Conservation (phyloP, 2,888 invertebrate species). For the Mythimna lalbum region DNA sequence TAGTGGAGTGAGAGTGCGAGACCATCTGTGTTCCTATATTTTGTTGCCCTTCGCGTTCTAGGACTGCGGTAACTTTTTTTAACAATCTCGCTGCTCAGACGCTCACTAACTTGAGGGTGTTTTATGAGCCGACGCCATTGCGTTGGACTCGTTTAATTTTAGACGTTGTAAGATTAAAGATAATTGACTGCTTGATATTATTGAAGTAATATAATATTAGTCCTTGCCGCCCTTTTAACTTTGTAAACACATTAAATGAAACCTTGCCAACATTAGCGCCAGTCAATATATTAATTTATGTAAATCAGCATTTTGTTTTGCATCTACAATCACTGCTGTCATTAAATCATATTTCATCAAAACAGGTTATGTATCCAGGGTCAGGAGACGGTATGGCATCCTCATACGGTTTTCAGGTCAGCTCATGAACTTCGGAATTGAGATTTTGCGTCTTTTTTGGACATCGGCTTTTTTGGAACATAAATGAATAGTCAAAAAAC, state of each 20-base stretch:
- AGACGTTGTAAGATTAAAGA: background rate
- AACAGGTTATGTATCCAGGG: slow-evolving; percentile 58
- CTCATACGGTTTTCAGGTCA: slow-evolving; percentile 48
- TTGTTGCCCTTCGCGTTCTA: too few species aligned
- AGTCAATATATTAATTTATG: slow-evolving; percentile 43
- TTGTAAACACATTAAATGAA: slow-evolving; percentile 19
- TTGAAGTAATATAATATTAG: background rate
- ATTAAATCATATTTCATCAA: slow-evolving; percentile 52
- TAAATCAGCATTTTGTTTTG: slow-evolving; percentile 31
- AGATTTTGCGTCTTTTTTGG: slow-evolving; percentile 31
- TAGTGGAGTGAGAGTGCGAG: too few species aligned
- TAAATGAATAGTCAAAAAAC: background rate
- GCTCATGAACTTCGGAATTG: slow-evolving; percentile 29
- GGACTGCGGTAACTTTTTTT: too few species aligned
- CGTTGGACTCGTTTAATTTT: background rate
- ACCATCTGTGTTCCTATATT: too few species aligned
- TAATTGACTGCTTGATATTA: background rate
- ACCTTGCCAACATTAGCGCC: slow-evolving; percentile 30
- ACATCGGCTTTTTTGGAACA: background rate
- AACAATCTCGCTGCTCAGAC: too few species aligned
- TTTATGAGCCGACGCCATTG: background rate
- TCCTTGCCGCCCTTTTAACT: slow-evolving; percentile 21
- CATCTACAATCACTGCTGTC: slow-evolving; percentile 18
- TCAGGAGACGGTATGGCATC: slow-evolving; percentile 31
- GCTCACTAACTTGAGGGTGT: background rate